Evolutionary conservation across 2,888 invertebrate genomes (phyloP).

Genomic region (Drosophila gaucha): DNA sequence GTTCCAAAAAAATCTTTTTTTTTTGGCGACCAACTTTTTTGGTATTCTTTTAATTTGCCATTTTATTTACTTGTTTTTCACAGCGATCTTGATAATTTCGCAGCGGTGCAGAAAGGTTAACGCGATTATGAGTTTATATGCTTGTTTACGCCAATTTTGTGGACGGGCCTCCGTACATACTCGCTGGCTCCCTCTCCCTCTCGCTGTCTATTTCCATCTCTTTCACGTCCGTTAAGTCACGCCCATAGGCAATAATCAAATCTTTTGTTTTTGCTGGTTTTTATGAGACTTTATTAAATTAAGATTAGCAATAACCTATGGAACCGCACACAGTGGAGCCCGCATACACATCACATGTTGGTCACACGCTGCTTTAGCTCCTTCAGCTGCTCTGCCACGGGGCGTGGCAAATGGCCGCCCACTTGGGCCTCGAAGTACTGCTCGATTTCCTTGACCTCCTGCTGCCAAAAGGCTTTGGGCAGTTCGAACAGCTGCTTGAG

Average conservation of each 20-base stretch:
- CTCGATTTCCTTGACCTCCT: conserved; percentile 92
- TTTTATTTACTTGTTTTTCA: conserved; percentile 64
- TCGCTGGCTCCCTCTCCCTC: not conserved
- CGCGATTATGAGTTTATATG: conserved; percentile 66
- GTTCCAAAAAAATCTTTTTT: no score
- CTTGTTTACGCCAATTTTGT: conserved; percentile 67
- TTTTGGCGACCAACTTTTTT: conserved; percentile 6
- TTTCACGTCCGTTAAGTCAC: conserved; percentile 51
- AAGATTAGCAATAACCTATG: conserved; percentile 68
- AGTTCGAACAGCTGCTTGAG: conserved; percentile 92
- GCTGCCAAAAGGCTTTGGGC: conserved; percentile 95
- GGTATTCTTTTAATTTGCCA: conserved; percentile 18
- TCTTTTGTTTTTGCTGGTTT: conserved; percentile 41
- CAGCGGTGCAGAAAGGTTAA: conserved; percentile 57
- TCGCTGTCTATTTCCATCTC: not conserved
- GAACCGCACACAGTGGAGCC: conserved; percentile 34
- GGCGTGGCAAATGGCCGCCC: conserved; percentile 91
- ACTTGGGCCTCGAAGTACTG: conserved; percentile 97
- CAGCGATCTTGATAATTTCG: conserved; percentile 55
- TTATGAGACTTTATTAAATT: conserved; percentile 85
- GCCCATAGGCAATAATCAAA: conserved; percentile 38
- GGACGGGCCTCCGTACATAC: conserved; percentile 58
- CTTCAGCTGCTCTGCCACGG: conserved; percentile 37
- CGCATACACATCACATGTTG: conserved; percentile 83
- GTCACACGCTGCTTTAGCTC: conserved; percentile 81